Evolutionary conservation across 2,888 invertebrate species (phyloP).

Genomic region (Rhagonycha lutea): DNA sequence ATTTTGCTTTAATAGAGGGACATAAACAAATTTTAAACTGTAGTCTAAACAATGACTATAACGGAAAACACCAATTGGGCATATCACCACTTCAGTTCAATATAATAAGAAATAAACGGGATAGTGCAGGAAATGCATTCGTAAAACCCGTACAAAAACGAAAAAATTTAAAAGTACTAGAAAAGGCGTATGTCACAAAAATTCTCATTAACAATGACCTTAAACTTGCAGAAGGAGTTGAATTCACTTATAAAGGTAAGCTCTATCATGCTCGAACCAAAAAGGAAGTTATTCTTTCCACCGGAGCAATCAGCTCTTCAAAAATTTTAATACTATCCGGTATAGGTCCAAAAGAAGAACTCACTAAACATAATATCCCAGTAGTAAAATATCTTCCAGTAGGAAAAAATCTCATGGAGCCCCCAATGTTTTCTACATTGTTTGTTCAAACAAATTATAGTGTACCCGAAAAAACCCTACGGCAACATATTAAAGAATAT

Average conservation of each 20-base stretch:
- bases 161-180: slow-evolving; percentile 62
- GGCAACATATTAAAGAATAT: background rate
- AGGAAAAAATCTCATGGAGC: background rate
- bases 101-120: background rate
- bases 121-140: slow-evolving; percentile 55
- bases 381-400: background rate
- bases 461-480: background rate
- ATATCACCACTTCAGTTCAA: background rate
- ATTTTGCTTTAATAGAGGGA: slow-evolving; percentile 49
- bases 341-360: background rate
- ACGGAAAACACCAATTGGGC: background rate
- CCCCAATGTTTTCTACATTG: background rate
- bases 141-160: slow-evolving; percentile 59
- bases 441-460: background rate
- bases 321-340: background rate
- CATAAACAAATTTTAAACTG: slow-evolving; percentile 54
- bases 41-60: background rate
- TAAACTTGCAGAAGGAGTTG: slow-evolving; percentile 56
- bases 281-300: background rate
- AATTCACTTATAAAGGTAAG: slow-evolving; percentile 42
- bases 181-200: slow-evolving; percentile 61
- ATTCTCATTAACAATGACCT: slow-evolving; percentile 57
- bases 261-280: background rate
- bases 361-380: background rate
- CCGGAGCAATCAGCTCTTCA: background rate